phyloP scores from a whole-genome alignment of 2,113 vertebrate species.

The Burhinus bistriatus region DNA sequence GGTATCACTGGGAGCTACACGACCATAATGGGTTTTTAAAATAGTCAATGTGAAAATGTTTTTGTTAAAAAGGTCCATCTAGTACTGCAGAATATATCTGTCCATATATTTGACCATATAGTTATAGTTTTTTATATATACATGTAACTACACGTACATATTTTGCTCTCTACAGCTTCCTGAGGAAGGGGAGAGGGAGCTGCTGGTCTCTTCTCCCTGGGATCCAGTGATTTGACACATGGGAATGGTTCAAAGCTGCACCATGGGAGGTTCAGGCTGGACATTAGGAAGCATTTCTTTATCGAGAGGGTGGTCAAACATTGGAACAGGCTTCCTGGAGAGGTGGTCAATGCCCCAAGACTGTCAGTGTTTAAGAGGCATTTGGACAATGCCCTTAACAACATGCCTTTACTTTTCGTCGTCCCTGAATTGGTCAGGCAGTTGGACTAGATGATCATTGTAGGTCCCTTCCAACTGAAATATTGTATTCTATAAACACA shows the following conservation, averaged over 20 bases:
- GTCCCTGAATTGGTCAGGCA: neutral
- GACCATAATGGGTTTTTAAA: neutral
- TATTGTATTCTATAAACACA: neutral
- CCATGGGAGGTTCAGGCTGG: neutral
- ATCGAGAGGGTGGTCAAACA: neutral
- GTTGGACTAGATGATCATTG: neutral
- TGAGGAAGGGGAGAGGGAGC: neutral
- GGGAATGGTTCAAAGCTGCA: neutral
- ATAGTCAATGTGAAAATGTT: neutral
- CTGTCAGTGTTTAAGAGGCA: neutral
- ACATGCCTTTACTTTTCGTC: neutral
- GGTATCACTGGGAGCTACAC: neutral
- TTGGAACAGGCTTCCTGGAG: neutral
- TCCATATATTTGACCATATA: fast-evolving
- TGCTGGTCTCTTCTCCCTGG: neutral
- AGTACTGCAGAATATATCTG: neutral
- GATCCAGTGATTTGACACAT: neutral
- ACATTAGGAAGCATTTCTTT: neutral
- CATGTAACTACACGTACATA: neutral
- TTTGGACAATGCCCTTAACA: neutral
- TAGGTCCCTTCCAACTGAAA: neutral
- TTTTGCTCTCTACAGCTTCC: neutral
- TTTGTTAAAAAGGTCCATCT: neutral
- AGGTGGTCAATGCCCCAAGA: neutral
- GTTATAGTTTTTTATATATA: neutral